A percentile compares a stretch with the other conserved stretches of the same genome.
Evolutionary conservation across 1,140 invertebrate genomes (phyloP).

Genomic region (Apis dorsata): DNA sequence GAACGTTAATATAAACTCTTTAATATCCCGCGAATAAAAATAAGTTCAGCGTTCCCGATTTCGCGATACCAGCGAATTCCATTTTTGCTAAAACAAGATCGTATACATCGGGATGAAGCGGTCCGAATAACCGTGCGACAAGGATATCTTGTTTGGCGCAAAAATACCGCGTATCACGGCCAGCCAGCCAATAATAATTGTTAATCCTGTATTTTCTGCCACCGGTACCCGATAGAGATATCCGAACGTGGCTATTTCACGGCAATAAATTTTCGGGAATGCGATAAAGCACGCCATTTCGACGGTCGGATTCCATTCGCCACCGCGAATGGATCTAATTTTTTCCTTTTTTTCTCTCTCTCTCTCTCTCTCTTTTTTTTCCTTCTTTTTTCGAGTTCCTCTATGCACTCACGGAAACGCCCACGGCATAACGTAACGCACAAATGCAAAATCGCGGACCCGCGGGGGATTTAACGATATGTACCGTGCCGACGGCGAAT

Average conservation of each 20-base stretch:
- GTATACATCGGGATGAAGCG: neutral
- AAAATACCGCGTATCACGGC: conserved; percentile 13
- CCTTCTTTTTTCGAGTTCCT: conserved; percentile 2
- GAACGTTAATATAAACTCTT: no score
- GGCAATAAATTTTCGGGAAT: conserved; percentile 61
- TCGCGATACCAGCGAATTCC: no score
- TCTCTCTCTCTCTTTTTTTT: neutral
- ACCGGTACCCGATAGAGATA: conserved; percentile 37
- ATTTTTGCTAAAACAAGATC: conserved; percentile 1
- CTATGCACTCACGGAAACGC: conserved; percentile 35
- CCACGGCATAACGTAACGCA: conserved; percentile 59
- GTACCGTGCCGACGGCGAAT: conserved; percentile 59
- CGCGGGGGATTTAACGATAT: conserved; percentile 62
- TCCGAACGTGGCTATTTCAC: conserved; percentile 45
- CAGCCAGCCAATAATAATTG: conserved; percentile 50
- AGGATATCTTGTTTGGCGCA: neutral
- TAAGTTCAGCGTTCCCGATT: no score
- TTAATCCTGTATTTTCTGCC: conserved; percentile 48
- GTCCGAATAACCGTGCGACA: neutral
- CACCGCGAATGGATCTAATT: conserved; percentile 57
- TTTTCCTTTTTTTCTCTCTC: conserved; percentile 18
- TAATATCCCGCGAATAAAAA: no score
- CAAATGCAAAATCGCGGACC: conserved; percentile 64
- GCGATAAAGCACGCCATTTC: conserved; percentile 64
- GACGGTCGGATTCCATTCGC: conserved; percentile 47